phyloP scores from a whole-genome alignment of 2,797 vertebrate species.

The Telmatherina bonti region DNA sequence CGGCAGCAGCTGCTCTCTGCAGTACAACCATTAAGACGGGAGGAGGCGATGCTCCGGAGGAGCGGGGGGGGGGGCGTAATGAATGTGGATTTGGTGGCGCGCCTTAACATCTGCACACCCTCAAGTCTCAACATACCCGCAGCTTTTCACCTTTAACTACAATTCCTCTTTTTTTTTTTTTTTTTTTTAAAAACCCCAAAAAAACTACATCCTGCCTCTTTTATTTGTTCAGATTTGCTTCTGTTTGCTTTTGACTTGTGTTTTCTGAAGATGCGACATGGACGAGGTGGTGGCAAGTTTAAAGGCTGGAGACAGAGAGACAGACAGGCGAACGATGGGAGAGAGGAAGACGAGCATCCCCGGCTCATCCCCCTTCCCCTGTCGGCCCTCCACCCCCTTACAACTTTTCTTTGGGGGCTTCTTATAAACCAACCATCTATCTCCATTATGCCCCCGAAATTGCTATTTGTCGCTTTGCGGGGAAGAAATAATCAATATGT shows the following conservation, averaged over 20 bases:
- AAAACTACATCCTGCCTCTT: slow-evolving; percentile 6
- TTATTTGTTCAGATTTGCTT: slow-evolving; percentile 15
- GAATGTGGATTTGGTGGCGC: slow-evolving; percentile 64
- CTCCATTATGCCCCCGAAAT: slow-evolving; percentile 85
- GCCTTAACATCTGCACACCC: slow-evolving; percentile 71
- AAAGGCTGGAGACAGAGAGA: slow-evolving; percentile 31
- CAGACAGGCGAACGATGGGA: slow-evolving; percentile 3
- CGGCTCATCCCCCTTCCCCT: not conserved
- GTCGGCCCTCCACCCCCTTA: slow-evolving; percentile 43
- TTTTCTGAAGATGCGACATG: slow-evolving; percentile 9
- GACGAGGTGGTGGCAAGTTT: slow-evolving; percentile 22
- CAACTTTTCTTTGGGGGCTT: slow-evolving; percentile 78
- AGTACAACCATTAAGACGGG: slow-evolving; percentile 71
- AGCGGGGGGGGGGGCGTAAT: slow-evolving; percentile 69
- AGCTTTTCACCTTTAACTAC: slow-evolving; percentile 20
- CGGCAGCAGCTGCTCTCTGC: slow-evolving; percentile 78
- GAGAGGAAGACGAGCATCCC: slow-evolving; percentile 30
- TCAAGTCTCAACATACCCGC: slow-evolving; percentile 33
- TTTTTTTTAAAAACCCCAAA: not conserved
- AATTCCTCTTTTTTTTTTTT: not conserved
- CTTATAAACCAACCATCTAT: slow-evolving; percentile 85
- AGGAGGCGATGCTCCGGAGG: slow-evolving; percentile 61
- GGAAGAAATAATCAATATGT: slow-evolving; percentile 87
- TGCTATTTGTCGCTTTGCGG: slow-evolving; percentile 86
- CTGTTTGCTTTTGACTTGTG: slow-evolving; percentile 17